Evolutionary conservation across 1,140 invertebrate genomes (phyloP).

Genomic region (Paralvinella palmiformis): DNA sequence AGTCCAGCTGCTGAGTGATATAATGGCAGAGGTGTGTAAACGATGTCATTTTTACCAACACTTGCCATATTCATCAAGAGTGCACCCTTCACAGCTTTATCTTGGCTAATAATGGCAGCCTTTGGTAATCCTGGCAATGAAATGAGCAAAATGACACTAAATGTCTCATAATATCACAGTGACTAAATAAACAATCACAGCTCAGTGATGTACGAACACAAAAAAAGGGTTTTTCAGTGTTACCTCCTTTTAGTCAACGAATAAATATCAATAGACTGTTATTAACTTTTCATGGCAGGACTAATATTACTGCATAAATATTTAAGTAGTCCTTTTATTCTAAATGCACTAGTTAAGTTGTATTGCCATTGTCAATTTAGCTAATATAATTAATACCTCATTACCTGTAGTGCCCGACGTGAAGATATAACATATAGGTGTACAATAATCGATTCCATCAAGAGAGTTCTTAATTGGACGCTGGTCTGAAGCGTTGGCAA

Average conservation of each 20-base stretch:
- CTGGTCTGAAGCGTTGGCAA: background rate
- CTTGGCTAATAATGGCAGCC: background rate
- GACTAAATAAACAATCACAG: too few relatives aligned
- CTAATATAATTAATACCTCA: too few relatives aligned
- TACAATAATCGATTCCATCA: background rate
- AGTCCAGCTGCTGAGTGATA: constrained; percentile 90
- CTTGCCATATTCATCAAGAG: background rate
- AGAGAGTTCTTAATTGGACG: background rate
- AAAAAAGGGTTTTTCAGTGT: too few relatives aligned
- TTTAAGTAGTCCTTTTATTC: too few relatives aligned
- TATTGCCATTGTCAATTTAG: background rate
- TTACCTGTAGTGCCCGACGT: background rate
- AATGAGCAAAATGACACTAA: too few relatives aligned
- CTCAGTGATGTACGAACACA: too few relatives aligned
- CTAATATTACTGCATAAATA: too few relatives aligned
- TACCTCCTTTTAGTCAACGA: too few relatives aligned
- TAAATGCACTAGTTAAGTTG: too few relatives aligned
- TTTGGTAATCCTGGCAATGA: background rate
- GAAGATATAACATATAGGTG: background rate
- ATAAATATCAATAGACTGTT: too few relatives aligned
- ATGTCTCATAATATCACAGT: too few relatives aligned
- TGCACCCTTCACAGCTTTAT: background rate
- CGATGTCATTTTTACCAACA: background rate
- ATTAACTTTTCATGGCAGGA: too few relatives aligned
- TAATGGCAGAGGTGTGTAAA: constrained; percentile 80